Evolutionary conservation across 1,140 invertebrate genomes (phyloP), one percentile per base, ranked within the genome.

Genomic region (Heliconius eleuchia): DNA sequence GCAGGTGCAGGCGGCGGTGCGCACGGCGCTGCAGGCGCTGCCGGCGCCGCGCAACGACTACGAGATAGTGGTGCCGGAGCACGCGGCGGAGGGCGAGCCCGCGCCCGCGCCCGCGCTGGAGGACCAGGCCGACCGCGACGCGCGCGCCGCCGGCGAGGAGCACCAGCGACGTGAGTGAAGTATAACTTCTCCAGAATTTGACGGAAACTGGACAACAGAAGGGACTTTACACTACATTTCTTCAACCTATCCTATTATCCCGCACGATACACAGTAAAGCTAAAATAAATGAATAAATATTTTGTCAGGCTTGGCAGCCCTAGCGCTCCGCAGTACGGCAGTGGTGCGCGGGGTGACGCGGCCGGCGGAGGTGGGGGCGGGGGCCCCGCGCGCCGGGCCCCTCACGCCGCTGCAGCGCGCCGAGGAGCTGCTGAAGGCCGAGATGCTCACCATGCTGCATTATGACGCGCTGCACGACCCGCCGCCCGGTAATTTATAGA

Each of bases 41-140:
- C 99, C 99, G 6, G 90, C 96, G 39, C 99, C 99, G 0, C 97
- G 97, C 80, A 99, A 99, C 92, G 99, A 99, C 94, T 99, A 99
- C 94, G 99, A 99, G 95, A 99, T 99, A 89, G 98, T 99, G 66
- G 97, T 99, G 13, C 98, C 98, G 0, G 98, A 99, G 81, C 96
- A 97, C 57, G 98, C 99, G 84, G 95, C 95, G 18, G 96, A 96
- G 78, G 95, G 95, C 50, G 90, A 94, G 19, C 85, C 90, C 86
- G 95, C n/a, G 86, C 95, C 95, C 11, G 89, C 95, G 1, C 72
- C 66, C 18, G 50, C 74, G 1, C 96, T 86, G 2, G 97, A 98
- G 86, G 98, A 99, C 94, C 98, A 99, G 92, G 50, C 50, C 50
- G 50, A 52, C 50, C 50, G 50, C 18, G 98, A 99, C 91, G 96